Evolutionary conservation across 2,888 invertebrate species (phyloP).

Genomic region (Hanleya hanleyi): DNA sequence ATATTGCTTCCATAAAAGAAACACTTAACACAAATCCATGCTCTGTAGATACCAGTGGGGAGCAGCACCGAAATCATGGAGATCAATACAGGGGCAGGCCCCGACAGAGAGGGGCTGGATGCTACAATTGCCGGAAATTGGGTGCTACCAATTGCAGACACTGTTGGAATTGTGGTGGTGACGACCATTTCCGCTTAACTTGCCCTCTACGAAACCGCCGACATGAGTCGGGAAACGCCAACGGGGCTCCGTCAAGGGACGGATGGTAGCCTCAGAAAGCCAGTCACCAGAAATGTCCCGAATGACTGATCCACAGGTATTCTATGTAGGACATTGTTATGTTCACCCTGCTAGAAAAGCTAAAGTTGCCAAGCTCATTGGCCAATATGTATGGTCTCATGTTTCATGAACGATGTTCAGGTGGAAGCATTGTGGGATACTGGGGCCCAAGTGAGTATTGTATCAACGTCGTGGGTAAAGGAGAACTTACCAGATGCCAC

Average conservation of each 20-base stretch:
- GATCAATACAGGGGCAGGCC: too few species aligned
- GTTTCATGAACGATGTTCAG: background rate
- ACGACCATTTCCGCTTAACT: background rate
- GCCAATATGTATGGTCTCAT: background rate
- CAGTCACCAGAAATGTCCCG: background rate
- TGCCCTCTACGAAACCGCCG: background rate
- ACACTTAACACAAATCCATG: too few species aligned
- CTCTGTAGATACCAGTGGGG: too few species aligned
- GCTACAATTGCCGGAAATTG: background rate
- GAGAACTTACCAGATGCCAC: background rate
- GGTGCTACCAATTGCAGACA: background rate
- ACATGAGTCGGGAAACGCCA: too few species aligned
- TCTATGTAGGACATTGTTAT: background rate
- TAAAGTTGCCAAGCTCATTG: background rate
- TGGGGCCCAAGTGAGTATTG: constrained; percentile 1
- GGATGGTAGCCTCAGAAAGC: background rate
- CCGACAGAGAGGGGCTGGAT: too few species aligned
- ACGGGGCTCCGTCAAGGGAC: too few species aligned
- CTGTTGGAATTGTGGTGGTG: background rate
- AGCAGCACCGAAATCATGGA: too few species aligned
- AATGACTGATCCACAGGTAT: background rate
- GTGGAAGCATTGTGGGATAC: background rate
- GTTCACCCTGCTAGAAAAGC: background rate
- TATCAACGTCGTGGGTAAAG: background rate
- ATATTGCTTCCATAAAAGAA: too few species aligned